Base-by-base conservation (phyloP, 1,140 invertebrate genomes). In the Ectropis grisescens region DNA sequence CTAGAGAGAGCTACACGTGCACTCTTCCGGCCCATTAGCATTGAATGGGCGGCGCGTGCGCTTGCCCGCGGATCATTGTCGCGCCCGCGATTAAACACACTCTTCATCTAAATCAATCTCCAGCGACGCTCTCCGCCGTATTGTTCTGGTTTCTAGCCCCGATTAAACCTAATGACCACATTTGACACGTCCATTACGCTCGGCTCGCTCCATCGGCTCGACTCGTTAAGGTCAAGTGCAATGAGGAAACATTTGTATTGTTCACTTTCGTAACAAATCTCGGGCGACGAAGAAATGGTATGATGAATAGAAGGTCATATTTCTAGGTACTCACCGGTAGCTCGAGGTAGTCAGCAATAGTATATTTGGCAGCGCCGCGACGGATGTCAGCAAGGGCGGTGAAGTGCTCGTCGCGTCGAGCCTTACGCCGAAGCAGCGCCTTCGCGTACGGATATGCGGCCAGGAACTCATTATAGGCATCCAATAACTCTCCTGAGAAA, bases 401-500 rank as follows among this genome's bases (percentile, higher is more conserved):
- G 41, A 82, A 82, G 41, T 82, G 80, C 36, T 82, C 80, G 33
- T 82, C 78, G 2, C 67, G 66, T 8, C 72, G 68, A 30, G 47
- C 45, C 53, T 82, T 82, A 4, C 69, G 58, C 12, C 78, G 50
- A 29, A 83, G 37, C 28, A 83, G 44, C 3, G 68, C 67, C 10
- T 67, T 59, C 7, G 80, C 78, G 28, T 69, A 66, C 0, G 74
- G 68, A 41, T 82, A 83, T 16, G 72, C 68, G 1, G 68, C 49
- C 43, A 83, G 39, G 33, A 64, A 82, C 48, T 83, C 80, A 3
- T 62, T 58, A 46, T 83, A 83, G 2, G 67, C 69, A 44, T 83
- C 81, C 55, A 82, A 49, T 22, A 83, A 39, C 46, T 81, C 78
- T 23, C 81, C 81, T 53, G 69, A 70, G 47, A 83, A 80, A 19